Conservation (phyloP, 2,113 vertebrate genomes). For the Rhinoderma darwinii region DNA sequence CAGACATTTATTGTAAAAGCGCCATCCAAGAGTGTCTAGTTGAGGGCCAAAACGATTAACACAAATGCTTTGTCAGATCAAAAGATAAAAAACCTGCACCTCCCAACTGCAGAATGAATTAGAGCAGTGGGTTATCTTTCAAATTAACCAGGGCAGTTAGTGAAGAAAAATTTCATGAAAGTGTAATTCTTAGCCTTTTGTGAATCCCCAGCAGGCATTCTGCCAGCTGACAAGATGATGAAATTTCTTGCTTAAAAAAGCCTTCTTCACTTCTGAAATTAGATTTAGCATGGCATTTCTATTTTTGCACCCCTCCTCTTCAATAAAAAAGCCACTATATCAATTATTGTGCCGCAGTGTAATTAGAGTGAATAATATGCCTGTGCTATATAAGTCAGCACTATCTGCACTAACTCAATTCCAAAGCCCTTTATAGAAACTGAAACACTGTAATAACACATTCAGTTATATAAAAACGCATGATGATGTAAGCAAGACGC, state of each 20-base stretch:
- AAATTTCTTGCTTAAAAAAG: conserved; percentile 89
- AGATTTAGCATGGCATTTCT: conserved; percentile 83
- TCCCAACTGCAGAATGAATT: conserved; percentile 87
- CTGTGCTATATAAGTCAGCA: conserved; percentile 49
- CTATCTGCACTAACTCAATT: conserved; percentile 39
- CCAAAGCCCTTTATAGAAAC: background rate
- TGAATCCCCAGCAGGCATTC: conserved; percentile 88
- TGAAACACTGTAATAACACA: conserved; percentile 22
- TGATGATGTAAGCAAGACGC: background rate
- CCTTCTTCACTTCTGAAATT: conserved; percentile 85
- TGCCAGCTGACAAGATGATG: conserved; percentile 88
- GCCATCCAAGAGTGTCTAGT: conserved; percentile 87
- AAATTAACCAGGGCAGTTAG: conserved; percentile 90
- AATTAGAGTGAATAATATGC: conserved; percentile 51
- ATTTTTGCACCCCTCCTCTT: conserved; percentile 63
- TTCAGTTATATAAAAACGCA: background rate
- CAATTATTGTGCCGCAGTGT: conserved; percentile 54
- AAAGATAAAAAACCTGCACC: conserved; percentile 83
- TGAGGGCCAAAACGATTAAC: conserved; percentile 88
- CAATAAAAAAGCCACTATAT: conserved; percentile 58
- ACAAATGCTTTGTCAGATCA: conserved; percentile 90
- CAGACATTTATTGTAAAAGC: conserved; percentile 89
- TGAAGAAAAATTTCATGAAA: conserved; percentile 89
- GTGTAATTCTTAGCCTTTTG: conserved; percentile 89
- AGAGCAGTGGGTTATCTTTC: conserved; percentile 90